Evolutionary conservation across 2,888 invertebrate genomes (phyloP), one percentile per base, ranked within the genome.

Genomic region (Caenorhabditis macrosperma): DNA sequence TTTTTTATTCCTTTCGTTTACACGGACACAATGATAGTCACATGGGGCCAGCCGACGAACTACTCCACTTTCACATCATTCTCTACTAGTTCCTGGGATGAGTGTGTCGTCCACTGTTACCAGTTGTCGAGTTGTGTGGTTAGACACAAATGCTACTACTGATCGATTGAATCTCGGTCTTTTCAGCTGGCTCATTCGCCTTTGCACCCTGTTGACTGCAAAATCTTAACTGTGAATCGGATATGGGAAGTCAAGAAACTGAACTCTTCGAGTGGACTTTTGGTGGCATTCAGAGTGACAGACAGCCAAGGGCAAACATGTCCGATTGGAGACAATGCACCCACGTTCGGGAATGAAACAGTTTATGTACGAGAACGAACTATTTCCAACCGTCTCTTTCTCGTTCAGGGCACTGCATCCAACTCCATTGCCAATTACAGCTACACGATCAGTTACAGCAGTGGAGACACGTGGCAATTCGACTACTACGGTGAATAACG

Each of bases 241-340:
- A 22, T 68, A 7, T 68, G 57, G 26, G 46, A 35, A 22, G 67
- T 68, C 22, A 20, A 46, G 12, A 68, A 68, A 24, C 33, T 59
- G 5, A 17, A 57, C 22, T 10, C 57, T 3, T 33, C 55, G 6
- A 44, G 26, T 26, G 57, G 9, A 0, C 20, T 26, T 6, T 12
- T 68, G 9, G 67, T 68, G 15, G 67, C 67, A 12, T 68, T 68
- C 35, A 68, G 59, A 33, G 48, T 38, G 9, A 12, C 26, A 5
- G 55, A 57, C 2, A 44, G 10, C 20, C 10, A 44, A 17, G 30
- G 26, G 2, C 10, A 24, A 22, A 35, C n/a, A 0, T 68, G 67
- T 59, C 67, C 67, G 28, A 50, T 48, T 35, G 67, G 67, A 9
- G 48, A 59, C 9, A 68, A 68, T 33, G 33, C 57, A 6, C 67